Base-by-base conservation (phyloP, 2,113 vertebrate species). In the Oncorhynchus nerka region DNA sequence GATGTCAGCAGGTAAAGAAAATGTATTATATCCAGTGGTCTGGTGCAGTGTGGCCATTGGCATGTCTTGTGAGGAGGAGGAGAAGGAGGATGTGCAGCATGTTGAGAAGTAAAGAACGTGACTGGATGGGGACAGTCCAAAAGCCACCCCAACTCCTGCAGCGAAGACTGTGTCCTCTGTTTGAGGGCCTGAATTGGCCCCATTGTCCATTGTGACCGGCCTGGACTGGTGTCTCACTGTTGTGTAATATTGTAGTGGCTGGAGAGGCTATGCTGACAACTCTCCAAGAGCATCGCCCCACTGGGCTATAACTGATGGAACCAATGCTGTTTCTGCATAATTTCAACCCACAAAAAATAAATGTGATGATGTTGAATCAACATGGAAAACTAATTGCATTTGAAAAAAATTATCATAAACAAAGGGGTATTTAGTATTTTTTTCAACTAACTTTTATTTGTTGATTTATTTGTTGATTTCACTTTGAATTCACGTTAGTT, bases 191-290 rank as follows among this genome's bases (percentile, higher is more conserved):
- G 83, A 91, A 90, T 83, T 59, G 73, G 26, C 16, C 71, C 34
- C 88, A 89, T 90, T 92, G 90, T 92, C 73, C 82, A 74, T 67
- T 79, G 68, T 70, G 78, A 85, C 81, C 79, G 69, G 75, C 32
- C 62, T 28, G 24, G 68, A 72, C 79, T 83, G 79, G 81, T 87
- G 61, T 70, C 48, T 66, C 73, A 80, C 45, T 48, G 75, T 74
- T 81, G 39, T 48, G 48, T 79, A 71, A 83, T 78, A 75, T 64
- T 68, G 59, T 76, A 69, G 22, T 66, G 64, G 51, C 13, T 55
- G 16, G 3, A 55, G 15, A 55, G 51, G 78, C 75, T 80, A 28
- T 76, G 64, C 66, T 48, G 67, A 65, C 16, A 77, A 4, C 13
- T 28, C 55, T 70, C 59, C 62, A 69, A 55, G 51, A 55, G 51